phyloP scores from a whole-genome alignment of 2,113 vertebrate species.

The Xiphophorus maculatus region DNA sequence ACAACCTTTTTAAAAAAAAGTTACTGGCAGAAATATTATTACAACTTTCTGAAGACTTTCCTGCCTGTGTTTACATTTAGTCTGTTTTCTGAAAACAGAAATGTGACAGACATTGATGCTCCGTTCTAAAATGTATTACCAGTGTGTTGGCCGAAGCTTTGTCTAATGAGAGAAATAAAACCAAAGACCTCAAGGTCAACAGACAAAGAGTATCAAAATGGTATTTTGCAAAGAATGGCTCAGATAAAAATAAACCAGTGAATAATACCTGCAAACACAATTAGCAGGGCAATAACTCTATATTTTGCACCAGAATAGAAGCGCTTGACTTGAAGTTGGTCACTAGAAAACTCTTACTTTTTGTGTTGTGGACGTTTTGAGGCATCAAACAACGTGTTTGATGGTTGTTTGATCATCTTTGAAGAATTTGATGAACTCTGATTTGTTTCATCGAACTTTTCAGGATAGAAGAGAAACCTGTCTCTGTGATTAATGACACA shows the following conservation, averaged over 20 bases:
- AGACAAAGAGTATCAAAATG: slow-evolving; percentile 21
- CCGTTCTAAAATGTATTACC: not conserved
- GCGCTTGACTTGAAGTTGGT: not conserved
- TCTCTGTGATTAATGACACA: not conserved
- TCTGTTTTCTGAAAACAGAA: not conserved
- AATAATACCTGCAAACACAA: not conserved
- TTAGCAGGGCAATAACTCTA: not conserved
- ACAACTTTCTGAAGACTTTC: too few species aligned
- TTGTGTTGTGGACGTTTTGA: too few species aligned
- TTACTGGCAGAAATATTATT: too few species aligned
- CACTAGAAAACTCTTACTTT: not conserved
- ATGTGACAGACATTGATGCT: not conserved
- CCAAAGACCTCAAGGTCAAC: slow-evolving; percentile 5
- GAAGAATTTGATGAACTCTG: not conserved
- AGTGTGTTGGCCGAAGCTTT: not conserved
- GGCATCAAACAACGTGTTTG: slow-evolving; percentile 3
- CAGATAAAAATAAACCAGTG: slow-evolving; percentile 16
- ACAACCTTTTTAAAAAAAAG: too few species aligned
- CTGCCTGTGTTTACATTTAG: not conserved
- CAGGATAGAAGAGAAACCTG: not conserved
- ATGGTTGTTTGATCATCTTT: slow-evolving; percentile 27
- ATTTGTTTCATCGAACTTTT: not conserved
- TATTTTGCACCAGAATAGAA: not conserved
- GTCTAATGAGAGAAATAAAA: not conserved
- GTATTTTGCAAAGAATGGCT: slow-evolving; percentile 1